Evolutionary conservation across 2,888 invertebrate genomes (phyloP), one percentile per base, ranked within the genome.

Genomic region (Anarsia innoxiella): DNA sequence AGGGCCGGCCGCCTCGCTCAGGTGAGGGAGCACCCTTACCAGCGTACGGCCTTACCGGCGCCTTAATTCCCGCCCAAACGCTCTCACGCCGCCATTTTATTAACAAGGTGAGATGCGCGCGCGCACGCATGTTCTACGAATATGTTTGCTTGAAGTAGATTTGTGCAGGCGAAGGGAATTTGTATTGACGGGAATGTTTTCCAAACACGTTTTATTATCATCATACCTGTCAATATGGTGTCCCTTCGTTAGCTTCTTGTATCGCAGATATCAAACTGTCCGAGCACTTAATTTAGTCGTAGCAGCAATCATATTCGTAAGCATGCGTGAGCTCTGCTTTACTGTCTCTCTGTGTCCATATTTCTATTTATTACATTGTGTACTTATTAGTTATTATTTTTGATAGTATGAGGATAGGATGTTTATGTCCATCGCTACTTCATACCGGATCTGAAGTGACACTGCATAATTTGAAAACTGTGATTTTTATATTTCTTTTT

Each of bases 1-100:
- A 88, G 87, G 66, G 91, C 93, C 87, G 92, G 91, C 74, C 91
- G 94, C 86, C 90, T 94, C 87, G 91, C 92, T 88, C 92, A 93
- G 86, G 89, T 92, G 86, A 90, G 97, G 91, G 96, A 96, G 88
- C 96, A 97, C 91, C 97, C 97, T 87, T 97, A 97, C 91, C 95
- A 95, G 90, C 95, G 96, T 90, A 93, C 80, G 48, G 83, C 83
- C 69, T 76, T 84, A 73, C 95, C 88, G 87, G 92, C 92, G 92
- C 93, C 92, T 89, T 84, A 85, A 73, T 69, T 64, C 77, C 74
- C 73, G 75, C 71, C 70, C 73, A 72, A 61, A 65, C 67, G 72
- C 74, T 79, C 78, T 77, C 78, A 75, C 79, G 78, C 78, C 82
- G 78, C 80, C 80, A 80, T 79, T 78, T 79, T 80, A 73, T 83